Conservation (phyloP, 92 coral and sea anemone species). For the Epizoanthus stellaris region DNA sequence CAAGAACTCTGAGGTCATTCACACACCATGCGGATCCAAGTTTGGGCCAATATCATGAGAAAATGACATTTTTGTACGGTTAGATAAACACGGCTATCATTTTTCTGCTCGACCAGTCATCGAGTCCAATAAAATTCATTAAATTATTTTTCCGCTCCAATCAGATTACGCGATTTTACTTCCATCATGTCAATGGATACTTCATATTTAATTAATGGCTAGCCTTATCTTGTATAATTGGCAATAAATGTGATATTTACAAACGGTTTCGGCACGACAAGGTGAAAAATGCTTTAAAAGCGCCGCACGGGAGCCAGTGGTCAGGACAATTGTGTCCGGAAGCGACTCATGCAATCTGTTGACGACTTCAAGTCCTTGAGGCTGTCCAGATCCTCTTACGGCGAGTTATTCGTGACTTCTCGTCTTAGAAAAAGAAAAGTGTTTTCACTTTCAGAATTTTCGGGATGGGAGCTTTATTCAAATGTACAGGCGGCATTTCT, state of each 20-base stretch:
- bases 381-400: constrained; percentile 46
- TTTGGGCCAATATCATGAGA: constrained; percentile 57
- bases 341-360: constrained; percentile 46
- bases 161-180: constrained; percentile 65
- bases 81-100: constrained; percentile 94
- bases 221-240: constrained; percentile 97
- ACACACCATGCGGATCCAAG: constrained; percentile 42
- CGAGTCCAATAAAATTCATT: constrained; percentile 89
- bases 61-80: constrained; percentile 86
- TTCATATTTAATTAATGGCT: constrained; percentile 93
- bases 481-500: constrained; percentile 7
- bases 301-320: constrained; percentile 74
- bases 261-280: constrained; percentile 95
- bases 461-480: background rate
- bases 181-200: constrained; percentile 80
- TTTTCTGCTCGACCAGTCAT: constrained; percentile 74
- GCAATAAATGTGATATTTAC: constrained; percentile 97
- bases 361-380: constrained; percentile 46
- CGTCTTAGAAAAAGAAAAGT: constrained; percentile 11
- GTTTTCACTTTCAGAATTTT: background rate
- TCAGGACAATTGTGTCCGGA: constrained; percentile 43
- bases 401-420: constrained; percentile 36
- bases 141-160: constrained; percentile 78
- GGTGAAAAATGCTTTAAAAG: constrained; percentile 90
- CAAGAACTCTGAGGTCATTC: constrained; percentile 32